phyloP scores from a whole-genome alignment of 2,888 invertebrate genomes.

The Conchocele bisecta region DNA sequence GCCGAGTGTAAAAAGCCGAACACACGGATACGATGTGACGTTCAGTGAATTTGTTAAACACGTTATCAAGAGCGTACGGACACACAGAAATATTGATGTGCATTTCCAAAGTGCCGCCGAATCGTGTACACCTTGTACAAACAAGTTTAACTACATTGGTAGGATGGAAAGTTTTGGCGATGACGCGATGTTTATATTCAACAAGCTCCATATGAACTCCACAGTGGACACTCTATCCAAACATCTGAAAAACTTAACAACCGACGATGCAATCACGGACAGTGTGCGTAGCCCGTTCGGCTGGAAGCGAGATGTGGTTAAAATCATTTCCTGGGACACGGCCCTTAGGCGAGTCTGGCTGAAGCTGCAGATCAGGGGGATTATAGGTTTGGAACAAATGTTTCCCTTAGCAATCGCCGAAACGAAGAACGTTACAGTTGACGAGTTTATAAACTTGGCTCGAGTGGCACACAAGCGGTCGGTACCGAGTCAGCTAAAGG shows the following conservation, averaged over 20 bases:
- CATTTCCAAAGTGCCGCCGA: conserved; percentile 41
- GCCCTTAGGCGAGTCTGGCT: conserved; percentile 48
- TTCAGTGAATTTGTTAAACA: conserved; percentile 46
- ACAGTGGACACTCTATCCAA: conserved; percentile 7
- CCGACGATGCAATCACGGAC: conserved; percentile 46
- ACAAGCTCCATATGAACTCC: conserved; percentile 35
- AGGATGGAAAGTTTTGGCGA: conserved; percentile 42
- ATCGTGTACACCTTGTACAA: conserved; percentile 42
- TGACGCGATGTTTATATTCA: conserved; percentile 40
- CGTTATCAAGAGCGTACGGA: conserved; percentile 23
- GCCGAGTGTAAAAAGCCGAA: background rate
- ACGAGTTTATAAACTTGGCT: conserved; percentile 39
- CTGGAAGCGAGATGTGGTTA: conserved; percentile 35
- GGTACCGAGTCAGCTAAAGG: conserved; percentile 13
- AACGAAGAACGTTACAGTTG: conserved; percentile 9
- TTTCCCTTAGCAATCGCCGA: conserved; percentile 9
- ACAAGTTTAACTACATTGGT: conserved; percentile 37
- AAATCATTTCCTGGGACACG: conserved; percentile 46
- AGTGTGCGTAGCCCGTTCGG: conserved; percentile 41
- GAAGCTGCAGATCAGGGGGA: conserved; percentile 51
- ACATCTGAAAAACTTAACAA: conserved; percentile 9
- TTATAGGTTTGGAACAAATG: conserved; percentile 19
- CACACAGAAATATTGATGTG: conserved; percentile 22
- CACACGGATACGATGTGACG: conserved; percentile 46
- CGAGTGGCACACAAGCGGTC: conserved; percentile 29